These are phyloP conservation scores for Salvelinus alpinus DNA, from an alignment of 2,113 vertebrate species.

Conservation along the genomic window DNA sequence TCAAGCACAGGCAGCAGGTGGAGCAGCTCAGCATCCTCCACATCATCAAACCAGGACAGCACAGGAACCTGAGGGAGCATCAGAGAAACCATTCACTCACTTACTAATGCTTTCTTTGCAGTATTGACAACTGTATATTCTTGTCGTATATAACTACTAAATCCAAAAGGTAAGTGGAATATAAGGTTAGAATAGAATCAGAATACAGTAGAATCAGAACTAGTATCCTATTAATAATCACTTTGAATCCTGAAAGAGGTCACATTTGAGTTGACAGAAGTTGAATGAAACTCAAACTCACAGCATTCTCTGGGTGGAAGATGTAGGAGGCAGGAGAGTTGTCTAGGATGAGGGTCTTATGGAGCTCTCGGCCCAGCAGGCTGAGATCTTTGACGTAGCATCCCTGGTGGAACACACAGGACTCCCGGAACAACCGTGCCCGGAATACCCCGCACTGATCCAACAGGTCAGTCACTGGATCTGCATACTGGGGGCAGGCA, in stretches of 20 bases:
- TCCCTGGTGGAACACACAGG: constrained; percentile 91
- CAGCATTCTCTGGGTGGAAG: constrained; percentile 90
- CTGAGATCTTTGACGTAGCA: constrained; percentile 91
- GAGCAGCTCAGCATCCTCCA: constrained; percentile 85
- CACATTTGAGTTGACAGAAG: neutral
- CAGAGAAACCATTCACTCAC: neutral
- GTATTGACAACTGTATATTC: neutral
- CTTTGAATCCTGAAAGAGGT: neutral
- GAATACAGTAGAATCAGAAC: no score
- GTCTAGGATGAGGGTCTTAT: constrained; percentile 86
- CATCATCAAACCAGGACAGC: constrained; percentile 91
- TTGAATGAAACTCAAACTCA: constrained; percentile 60
- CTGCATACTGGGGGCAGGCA: constrained; percentile 78
- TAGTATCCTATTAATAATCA: no score
- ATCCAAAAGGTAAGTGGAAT: no score
- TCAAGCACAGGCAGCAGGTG: constrained; percentile 87
- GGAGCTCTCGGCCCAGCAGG: constrained; percentile 82
- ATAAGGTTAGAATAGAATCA: no score
- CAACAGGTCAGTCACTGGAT: constrained; percentile 87
- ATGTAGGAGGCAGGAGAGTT: constrained; percentile 90
- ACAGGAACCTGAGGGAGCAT: constrained; percentile 78
- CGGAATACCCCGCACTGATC: constrained; percentile 83
- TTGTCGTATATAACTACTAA: no score
- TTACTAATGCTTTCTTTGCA: neutral
- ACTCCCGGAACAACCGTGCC: constrained; percentile 85